These are phyloP conservation scores for Cryptoleucopteryx plumbea DNA, from an alignment of 2,113 vertebrate species.

Conservation along the genomic window DNA sequence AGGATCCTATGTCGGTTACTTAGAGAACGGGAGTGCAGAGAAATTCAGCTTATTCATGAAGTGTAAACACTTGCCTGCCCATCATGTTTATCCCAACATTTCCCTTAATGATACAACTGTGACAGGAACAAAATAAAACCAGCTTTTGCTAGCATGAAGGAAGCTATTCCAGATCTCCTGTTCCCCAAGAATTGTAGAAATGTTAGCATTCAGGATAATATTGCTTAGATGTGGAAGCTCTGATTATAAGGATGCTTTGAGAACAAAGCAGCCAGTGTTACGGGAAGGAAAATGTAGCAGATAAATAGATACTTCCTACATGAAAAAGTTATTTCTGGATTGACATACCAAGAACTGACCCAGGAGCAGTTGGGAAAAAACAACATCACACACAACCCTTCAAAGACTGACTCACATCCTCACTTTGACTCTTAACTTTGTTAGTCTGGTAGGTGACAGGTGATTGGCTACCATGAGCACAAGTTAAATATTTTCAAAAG, in stretches of 20 bases:
- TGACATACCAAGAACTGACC: neutral
- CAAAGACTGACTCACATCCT: slow-evolving; percentile 36
- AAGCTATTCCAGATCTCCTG: neutral
- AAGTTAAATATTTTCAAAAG: slow-evolving; percentile 27
- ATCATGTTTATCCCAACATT: neutral
- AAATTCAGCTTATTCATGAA: neutral
- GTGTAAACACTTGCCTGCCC: neutral
- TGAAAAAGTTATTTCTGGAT: slow-evolving; percentile 19
- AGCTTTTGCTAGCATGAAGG: neutral
- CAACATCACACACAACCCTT: neutral
- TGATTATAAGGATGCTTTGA: neutral
- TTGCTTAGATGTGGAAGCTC: neutral
- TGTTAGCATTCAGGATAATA: neutral
- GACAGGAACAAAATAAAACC: neutral
- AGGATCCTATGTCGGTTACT: neutral
- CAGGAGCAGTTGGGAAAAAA: neutral
- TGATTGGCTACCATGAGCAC: neutral
- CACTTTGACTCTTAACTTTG: neutral
- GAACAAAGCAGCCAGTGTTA: neutral
- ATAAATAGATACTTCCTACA: slow-evolving; percentile 25
- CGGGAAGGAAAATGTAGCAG: neutral
- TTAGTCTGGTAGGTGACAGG: neutral
- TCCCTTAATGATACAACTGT: neutral
- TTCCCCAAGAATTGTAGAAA: neutral
- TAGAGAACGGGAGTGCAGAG: neutral